phyloP scores from a whole-genome alignment of 2,888 invertebrate genomes.

The Pyrrhosoma nymphula region DNA sequence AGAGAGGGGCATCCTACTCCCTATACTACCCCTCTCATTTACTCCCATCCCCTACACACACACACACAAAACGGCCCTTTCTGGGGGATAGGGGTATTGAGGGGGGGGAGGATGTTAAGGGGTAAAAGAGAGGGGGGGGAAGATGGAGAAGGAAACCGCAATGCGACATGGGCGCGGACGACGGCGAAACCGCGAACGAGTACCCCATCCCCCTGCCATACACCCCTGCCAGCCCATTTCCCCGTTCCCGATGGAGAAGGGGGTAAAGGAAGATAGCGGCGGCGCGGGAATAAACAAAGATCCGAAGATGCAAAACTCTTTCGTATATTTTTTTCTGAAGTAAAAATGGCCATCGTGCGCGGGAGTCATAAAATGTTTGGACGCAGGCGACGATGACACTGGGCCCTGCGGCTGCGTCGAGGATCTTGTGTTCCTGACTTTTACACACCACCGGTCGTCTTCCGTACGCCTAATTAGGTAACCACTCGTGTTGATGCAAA shows the following conservation, averaged over 20 bases:
- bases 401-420: too few species aligned
- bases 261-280: background rate
- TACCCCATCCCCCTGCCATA: background rate
- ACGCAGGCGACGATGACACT: background rate
- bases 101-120: background rate
- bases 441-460: background rate
- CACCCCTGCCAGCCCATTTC: background rate
- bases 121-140: background rate
- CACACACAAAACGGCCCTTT: background rate
- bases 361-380: background rate
- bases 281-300: background rate
- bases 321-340: background rate
- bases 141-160: conserved; percentile 32
- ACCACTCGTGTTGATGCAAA: background rate
- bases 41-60: too few species aligned
- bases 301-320: conserved; percentile 22
- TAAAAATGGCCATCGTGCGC: background rate
- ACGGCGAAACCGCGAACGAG: conserved; percentile 52
- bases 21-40: background rate
- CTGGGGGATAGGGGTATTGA: background rate
- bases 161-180: conserved; percentile 54
- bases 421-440: background rate
- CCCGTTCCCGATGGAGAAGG: background rate
- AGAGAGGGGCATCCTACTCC: background rate
- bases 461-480: background rate